Conservation (phyloP, 2,113 vertebrate genomes). For the Lycaon pictus region DNA sequence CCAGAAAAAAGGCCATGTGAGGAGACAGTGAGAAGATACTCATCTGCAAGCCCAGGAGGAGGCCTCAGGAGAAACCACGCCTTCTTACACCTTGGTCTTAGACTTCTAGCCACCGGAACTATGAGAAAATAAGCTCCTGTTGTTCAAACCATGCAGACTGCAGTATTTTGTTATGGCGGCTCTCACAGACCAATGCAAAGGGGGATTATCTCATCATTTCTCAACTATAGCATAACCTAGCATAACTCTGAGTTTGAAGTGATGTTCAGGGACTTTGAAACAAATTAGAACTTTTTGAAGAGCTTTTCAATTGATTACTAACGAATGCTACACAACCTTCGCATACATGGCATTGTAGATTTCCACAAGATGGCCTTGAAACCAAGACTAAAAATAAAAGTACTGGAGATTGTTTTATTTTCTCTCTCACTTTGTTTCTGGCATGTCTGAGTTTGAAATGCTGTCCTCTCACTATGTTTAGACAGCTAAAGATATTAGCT, state of each 20-base stretch:
- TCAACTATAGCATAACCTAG: background rate
- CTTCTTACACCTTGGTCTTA: background rate
- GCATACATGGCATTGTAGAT: background rate
- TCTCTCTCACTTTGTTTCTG: constrained; percentile 61
- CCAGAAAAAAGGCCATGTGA: background rate
- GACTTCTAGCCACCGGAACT: background rate
- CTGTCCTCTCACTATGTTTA: constrained; percentile 72
- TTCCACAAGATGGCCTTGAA: constrained; percentile 72
- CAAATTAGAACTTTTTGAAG: constrained; percentile 3
- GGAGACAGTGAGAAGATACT: background rate
- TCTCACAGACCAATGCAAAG: background rate
- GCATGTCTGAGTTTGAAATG: constrained; percentile 72
- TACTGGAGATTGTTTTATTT: constrained; percentile 8
- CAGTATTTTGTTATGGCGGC: background rate
- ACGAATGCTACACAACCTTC: background rate
- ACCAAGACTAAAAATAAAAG: constrained; percentile 65
- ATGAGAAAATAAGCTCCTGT: background rate
- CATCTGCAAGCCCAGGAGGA: background rate
- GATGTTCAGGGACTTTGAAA: background rate
- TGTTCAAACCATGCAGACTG: background rate
- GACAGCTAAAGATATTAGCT: constrained; percentile 68
- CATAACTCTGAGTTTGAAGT: background rate
- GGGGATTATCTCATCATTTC: background rate
- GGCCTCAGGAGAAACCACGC: background rate
- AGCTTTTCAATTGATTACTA: background rate